These are phyloP conservation scores for Gallinago media DNA, from an alignment of 2,113 vertebrate species.

Conservation along the genomic window DNA sequence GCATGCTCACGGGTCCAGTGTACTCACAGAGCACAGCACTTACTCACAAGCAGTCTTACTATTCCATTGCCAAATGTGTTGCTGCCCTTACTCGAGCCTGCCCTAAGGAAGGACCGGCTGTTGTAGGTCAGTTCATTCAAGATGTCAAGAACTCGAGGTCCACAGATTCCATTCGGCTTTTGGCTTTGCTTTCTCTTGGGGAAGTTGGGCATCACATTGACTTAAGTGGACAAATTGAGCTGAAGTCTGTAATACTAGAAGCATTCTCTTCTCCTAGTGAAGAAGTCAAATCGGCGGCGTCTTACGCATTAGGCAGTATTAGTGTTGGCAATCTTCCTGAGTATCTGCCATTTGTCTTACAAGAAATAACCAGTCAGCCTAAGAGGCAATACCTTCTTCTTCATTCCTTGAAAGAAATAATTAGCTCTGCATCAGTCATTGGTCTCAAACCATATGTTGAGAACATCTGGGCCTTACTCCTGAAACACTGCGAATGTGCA, in stretches of 20 bases:
- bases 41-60: constrained; percentile 98
- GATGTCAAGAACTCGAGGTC: constrained; percentile 98
- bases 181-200: constrained; percentile 94
- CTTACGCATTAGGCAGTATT: constrained; percentile 95
- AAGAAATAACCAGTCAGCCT: constrained; percentile 97
- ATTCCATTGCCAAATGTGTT: constrained; percentile 98
- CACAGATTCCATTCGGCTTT: constrained; percentile 95
- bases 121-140: constrained; percentile 98
- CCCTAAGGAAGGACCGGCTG: constrained; percentile 94
- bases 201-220: constrained; percentile 99
- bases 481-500: constrained; percentile 97
- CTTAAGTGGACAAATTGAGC: constrained; percentile 94
- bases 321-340: constrained; percentile 98
- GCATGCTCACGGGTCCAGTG: constrained; percentile 96
- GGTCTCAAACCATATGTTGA: constrained; percentile 97
- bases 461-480: constrained; percentile 93
- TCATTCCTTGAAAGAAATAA: constrained; percentile 98
- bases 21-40: constrained; percentile 94
- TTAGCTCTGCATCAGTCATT: constrained; percentile 92
- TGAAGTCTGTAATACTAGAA: constrained; percentile 96
- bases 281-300: constrained; percentile 97
- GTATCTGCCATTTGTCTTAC: constrained; percentile 97
- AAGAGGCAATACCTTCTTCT: constrained; percentile 97
- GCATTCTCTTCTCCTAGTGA: constrained; percentile 98
- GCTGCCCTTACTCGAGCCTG: constrained; percentile 96